A percentile compares a stretch with the other conserved stretches of the same genome.
These are phyloP conservation scores for Lepus americanus DNA, from an alignment of 2,113 vertebrate species.

Conservation along the genomic window DNA sequence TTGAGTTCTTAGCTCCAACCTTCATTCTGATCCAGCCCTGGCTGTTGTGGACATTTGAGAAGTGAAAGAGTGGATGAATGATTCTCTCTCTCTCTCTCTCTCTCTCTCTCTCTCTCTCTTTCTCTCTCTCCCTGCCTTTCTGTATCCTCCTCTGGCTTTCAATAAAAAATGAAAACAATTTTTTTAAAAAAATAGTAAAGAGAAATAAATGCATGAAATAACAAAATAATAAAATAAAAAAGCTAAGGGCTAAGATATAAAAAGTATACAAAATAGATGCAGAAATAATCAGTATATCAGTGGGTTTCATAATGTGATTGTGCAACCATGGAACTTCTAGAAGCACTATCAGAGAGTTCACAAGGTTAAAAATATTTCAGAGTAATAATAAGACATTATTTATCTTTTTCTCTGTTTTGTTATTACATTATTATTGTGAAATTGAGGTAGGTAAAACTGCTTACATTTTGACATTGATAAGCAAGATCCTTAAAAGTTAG, in stretches of 20 bases:
- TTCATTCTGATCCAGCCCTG: too few species aligned
- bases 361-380: neutral
- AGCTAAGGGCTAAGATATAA: too few species aligned
- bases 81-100: too few species aligned
- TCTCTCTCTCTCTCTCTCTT: too few species aligned
- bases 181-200: too few species aligned
- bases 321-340: neutral
- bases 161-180: too few species aligned
- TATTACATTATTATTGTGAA: neutral
- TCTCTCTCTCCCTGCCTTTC: too few species aligned
- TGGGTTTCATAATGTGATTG: neutral
- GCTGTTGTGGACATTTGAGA: too few species aligned
- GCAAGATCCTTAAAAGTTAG: neutral
- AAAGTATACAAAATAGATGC: neutral
- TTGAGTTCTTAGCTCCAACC: too few species aligned
- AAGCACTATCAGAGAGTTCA: neutral
- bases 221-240: neutral
- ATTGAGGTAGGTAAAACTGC: neutral
- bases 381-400: neutral
- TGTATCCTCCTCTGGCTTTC: too few species aligned
- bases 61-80: too few species aligned
- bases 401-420: neutral
- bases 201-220: too few species aligned
- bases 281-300: neutral
- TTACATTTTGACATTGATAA: neutral